Evolutionary conservation across 2,888 invertebrate species (phyloP).

Genomic region (Acleris laterana): DNA sequence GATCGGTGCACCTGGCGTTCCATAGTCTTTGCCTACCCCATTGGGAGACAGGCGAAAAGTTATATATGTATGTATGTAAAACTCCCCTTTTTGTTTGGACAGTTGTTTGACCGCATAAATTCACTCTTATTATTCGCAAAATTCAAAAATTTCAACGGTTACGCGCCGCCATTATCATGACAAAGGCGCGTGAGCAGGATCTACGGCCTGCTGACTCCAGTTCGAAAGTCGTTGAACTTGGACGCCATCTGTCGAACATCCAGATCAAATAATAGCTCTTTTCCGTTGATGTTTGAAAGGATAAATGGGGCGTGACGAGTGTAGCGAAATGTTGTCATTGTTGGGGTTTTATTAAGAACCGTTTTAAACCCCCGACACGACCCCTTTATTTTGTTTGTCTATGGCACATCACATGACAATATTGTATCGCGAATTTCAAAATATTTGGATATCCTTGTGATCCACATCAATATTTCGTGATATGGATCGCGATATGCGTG

Average conservation of each 20-base stretch:
- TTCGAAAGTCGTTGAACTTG: slow-evolving; percentile 20
- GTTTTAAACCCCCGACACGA: too few relatives aligned
- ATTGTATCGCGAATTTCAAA: too few relatives aligned
- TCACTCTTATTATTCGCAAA: slow-evolving; percentile 1
- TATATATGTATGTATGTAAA: not conserved
- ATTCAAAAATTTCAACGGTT: not conserved
- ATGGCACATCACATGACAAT: too few relatives aligned
- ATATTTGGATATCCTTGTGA: too few relatives aligned
- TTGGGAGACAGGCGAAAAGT: too few relatives aligned
- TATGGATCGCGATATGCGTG: too few relatives aligned
- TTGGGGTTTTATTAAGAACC: not conserved
- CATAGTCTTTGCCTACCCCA: too few relatives aligned
- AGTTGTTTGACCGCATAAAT: not conserved
- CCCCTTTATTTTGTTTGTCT: too few relatives aligned
- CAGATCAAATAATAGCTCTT: slow-evolving; percentile 1
- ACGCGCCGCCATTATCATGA: slow-evolving; percentile 6
- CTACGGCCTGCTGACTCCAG: slow-evolving; percentile 21
- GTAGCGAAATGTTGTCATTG: not conserved
- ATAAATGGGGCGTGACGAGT: slow-evolving; percentile 4
- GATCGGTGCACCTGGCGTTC: too few relatives aligned
- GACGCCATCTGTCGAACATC: slow-evolving; percentile 23
- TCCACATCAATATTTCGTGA: too few relatives aligned
- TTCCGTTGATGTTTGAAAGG: slow-evolving; percentile 15
- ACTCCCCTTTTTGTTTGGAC: not conserved
- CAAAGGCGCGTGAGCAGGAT: slow-evolving; percentile 33